Evolutionary conservation across 2,113 vertebrate genomes (phyloP), one percentile per base, ranked within the genome.

Genomic region (Castor canadensis): DNA sequence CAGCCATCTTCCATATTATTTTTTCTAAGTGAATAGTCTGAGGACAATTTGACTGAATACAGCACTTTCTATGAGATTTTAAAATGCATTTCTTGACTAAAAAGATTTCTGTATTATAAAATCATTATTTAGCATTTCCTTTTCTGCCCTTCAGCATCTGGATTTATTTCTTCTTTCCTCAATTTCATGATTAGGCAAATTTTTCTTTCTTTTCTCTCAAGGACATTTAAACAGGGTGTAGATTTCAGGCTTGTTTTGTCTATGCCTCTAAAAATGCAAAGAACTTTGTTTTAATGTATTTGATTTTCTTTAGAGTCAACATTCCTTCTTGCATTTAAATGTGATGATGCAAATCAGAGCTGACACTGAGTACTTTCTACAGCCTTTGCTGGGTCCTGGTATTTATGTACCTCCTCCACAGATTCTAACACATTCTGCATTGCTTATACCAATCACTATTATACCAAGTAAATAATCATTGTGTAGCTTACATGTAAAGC

Each of bases 251-350:
- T 95, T 95, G 40, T 89, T 94, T 95, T 94, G 87, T 75, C 58
- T 92, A 49, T 49, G 35, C 45, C 76, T 93, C 49, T 95, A 79
- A 95, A 94, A 95, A 93, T 75, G 76, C 69, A 82, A 95, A 95
- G 81, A 91, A 80, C 16, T 90, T 95, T 84, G 62, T 67, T 43
- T 82, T 94, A 88, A 91, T 69, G 10, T 92, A 88, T 95, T 92
- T 96, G 88, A 30, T 92, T 58, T 87, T 93, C 95, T 94, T 77
- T 40, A 86, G 40, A 54, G 9, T 94, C 82, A 92, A 96, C 67
- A 96, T 94, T 90, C 87, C 4, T 92, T 54, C 75, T 92, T 96
- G 54, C 58, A 95, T 96, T 90, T 97, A 83, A 94, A 71, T 95
- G 89, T 88, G 45, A 73, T 89, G 71, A 52, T 95, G 80, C 69